A percentile compares a stretch with the other conserved stretches of the same genome.
phyloP scores from a whole-genome alignment of 2,113 vertebrate species.

The Odobenus rosmarus region DNA sequence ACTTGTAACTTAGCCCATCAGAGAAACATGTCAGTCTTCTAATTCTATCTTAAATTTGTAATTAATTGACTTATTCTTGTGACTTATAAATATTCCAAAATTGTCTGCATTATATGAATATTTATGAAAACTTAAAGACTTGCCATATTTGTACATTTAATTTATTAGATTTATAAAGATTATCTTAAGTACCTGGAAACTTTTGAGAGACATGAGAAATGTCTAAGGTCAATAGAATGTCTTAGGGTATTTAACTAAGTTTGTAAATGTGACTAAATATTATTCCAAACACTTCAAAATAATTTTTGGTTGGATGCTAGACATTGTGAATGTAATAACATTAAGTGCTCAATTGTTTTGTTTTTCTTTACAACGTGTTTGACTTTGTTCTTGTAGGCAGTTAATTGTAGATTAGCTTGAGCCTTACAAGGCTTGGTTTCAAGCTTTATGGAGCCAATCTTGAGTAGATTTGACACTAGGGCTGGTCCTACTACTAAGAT shows the following conservation, averaged over 20 bases:
- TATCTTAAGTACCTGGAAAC: slow-evolving; percentile 29
- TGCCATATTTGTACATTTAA: neutral
- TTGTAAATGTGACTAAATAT: neutral
- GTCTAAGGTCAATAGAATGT: neutral
- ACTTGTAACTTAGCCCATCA: neutral
- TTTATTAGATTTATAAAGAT: slow-evolving; percentile 22
- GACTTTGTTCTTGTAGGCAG: neutral
- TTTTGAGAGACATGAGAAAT: neutral
- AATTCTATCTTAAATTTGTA: slow-evolving; percentile 23
- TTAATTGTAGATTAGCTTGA: neutral
- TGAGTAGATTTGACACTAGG: neutral
- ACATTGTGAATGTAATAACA: neutral
- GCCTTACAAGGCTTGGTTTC: neutral
- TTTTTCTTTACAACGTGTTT: neutral
- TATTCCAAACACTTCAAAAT: neutral
- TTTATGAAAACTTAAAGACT: slow-evolving; percentile 33
- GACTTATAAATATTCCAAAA: neutral
- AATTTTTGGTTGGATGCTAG: neutral
- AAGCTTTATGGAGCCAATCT: neutral
- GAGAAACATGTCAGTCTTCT: neutral
- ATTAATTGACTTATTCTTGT: slow-evolving; percentile 8
- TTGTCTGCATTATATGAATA: slow-evolving; percentile 18
- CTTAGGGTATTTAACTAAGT: neutral
- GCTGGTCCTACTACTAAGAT: neutral
- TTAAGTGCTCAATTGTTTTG: neutral